phyloP scores from a whole-genome alignment of 2,888 invertebrate species.

The Dryobotodes eremita region DNA sequence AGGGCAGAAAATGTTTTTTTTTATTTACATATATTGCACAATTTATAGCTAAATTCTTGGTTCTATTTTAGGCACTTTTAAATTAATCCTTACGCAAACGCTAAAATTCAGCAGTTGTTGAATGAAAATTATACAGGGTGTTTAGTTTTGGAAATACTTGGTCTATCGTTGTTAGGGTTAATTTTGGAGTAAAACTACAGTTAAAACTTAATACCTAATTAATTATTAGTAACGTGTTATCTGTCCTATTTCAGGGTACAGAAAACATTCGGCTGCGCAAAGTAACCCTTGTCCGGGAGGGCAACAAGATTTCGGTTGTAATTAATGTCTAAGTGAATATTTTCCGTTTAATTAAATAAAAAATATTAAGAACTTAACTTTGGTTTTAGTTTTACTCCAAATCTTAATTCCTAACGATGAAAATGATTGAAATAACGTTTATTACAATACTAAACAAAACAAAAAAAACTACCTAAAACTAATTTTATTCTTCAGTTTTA shows the following conservation, averaged over 20 bases:
- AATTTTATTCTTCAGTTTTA: not conserved
- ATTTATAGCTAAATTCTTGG: not conserved
- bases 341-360: conserved; percentile 45
- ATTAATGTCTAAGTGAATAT: conserved; percentile 50
- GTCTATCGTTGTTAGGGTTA: conserved; percentile 1
- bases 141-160: not conserved
- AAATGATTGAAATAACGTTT: not conserved
- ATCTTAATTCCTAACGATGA: conserved; percentile 29
- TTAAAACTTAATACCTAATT: conserved; percentile 34
- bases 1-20: too few species aligned
- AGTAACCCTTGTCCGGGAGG: conserved; percentile 71
- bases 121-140: not conserved
- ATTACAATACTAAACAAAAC: too few species aligned
- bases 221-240: conserved; percentile 59
- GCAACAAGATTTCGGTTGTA: conserved; percentile 69
- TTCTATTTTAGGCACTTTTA: not conserved
- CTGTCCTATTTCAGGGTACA: conserved; percentile 81
- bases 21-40: not conserved
- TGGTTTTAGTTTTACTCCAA: conserved; percentile 75
- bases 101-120: not conserved
- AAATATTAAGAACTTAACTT: not conserved
- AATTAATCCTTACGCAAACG: not conserved
- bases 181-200: conserved; percentile 71
- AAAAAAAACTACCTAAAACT: not conserved
- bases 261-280: conserved; percentile 67